A percentile compares a stretch with the other conserved stretches of the same genome.
These are phyloP conservation scores for Labrus mixtus DNA, from an alignment of 2,113 vertebrate genomes.

Conservation along the genomic window DNA sequence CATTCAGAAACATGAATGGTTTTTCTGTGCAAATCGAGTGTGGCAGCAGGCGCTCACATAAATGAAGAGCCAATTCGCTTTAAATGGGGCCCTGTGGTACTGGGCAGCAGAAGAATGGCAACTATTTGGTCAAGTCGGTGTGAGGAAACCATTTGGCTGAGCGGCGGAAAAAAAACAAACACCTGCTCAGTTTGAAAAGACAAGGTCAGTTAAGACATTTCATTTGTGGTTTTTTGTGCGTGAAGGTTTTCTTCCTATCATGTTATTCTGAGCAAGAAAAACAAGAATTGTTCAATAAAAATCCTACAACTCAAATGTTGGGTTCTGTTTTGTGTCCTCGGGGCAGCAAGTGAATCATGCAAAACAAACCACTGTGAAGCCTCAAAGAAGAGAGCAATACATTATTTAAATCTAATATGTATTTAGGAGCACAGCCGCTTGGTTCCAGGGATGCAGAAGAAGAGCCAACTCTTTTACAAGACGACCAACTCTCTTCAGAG, in stretches of 20 bases:
- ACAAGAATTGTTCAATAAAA: constrained; percentile 51
- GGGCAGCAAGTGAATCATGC: constrained; percentile 66
- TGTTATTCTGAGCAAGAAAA: constrained; percentile 56
- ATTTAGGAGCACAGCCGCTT: constrained; percentile 16
- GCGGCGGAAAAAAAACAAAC: constrained; percentile 51
- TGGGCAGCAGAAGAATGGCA: constrained; percentile 40
- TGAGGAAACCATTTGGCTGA: constrained; percentile 34
- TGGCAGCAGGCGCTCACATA: constrained; percentile 43
- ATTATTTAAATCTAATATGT: constrained; percentile 67
- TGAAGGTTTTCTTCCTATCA: constrained; percentile 31
- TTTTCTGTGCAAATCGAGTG: constrained; percentile 62
- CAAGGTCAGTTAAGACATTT: constrained; percentile 33
- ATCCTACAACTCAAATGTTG: constrained; percentile 51
- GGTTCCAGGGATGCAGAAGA: constrained; percentile 9
- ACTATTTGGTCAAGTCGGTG: constrained; percentile 54
- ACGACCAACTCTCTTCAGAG: constrained; percentile 46
- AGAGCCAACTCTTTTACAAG: constrained; percentile 40
- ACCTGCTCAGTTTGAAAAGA: constrained; percentile 53
- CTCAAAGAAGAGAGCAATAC: constrained; percentile 66
- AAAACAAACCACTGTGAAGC: constrained; percentile 67
- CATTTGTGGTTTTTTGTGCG: not conserved
- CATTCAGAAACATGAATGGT: constrained; percentile 60
- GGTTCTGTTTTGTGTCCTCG: constrained; percentile 38
- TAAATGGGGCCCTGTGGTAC: constrained; percentile 59
- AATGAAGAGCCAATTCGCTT: constrained; percentile 51